Percentiles rank a stretch among this genome's conserved stretches.
These are phyloP conservation scores for Protobothrops flavoviridis DNA, from an alignment of 2,113 vertebrate species.

Conservation along the genomic window DNA sequence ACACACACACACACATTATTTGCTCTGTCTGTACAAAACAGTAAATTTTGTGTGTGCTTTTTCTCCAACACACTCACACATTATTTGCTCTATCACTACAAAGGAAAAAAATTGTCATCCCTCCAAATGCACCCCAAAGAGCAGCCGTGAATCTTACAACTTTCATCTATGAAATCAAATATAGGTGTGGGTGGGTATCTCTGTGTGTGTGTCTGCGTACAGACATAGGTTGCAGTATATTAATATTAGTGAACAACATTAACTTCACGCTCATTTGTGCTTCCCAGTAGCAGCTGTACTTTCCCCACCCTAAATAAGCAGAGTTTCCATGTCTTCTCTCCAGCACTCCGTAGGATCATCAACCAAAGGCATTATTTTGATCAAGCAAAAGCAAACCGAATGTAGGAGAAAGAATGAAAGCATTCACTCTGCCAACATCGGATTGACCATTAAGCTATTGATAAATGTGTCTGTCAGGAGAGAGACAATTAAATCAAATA, in stretches of 20 bases:
- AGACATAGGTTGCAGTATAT: neutral
- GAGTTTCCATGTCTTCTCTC: slow-evolving; percentile 77
- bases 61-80: slow-evolving; percentile 20
- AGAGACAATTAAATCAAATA: slow-evolving; percentile 99
- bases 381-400: slow-evolving; percentile 89
- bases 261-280: slow-evolving; percentile 74
- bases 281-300: slow-evolving; percentile 77
- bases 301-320: slow-evolving; percentile 83
- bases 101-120: slow-evolving; percentile 95
- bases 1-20: slow-evolving; percentile 46
- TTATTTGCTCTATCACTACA: slow-evolving; percentile 80
- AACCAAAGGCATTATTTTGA: slow-evolving; percentile 97
- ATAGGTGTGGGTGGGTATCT: neutral
- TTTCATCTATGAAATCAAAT: slow-evolving; percentile 80
- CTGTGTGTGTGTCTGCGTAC: neutral
- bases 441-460: slow-evolving; percentile 99
- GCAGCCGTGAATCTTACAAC: slow-evolving; percentile 86
- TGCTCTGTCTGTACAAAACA: slow-evolving; percentile 83
- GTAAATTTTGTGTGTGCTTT: slow-evolving; percentile 78
- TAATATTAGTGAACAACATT: slow-evolving; percentile 13
- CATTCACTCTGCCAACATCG: slow-evolving; percentile 94
- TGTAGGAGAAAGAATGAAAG: slow-evolving; percentile 95
- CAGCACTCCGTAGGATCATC: slow-evolving; percentile 81
- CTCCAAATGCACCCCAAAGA: slow-evolving; percentile 82
- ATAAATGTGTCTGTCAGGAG: slow-evolving; percentile 99